Percentiles rank a stretch among this genome's conserved stretches.
phyloP scores from a whole-genome alignment of 2,113 vertebrate genomes.

The Spheniscus mendiculus region DNA sequence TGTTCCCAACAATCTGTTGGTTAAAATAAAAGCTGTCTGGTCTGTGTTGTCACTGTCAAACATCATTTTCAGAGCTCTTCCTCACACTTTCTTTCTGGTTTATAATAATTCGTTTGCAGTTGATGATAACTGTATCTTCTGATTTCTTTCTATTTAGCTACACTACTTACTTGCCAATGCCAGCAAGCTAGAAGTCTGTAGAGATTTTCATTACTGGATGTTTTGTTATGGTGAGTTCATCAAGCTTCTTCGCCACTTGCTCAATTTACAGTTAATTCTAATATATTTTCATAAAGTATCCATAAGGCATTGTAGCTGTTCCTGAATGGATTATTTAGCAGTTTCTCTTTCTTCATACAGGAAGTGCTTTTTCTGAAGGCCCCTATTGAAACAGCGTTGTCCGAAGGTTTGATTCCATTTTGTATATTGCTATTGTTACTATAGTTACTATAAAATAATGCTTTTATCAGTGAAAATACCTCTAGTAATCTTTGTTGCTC shows the following conservation, averaged over 20 bases:
- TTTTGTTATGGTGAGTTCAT: background rate
- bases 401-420: background rate
- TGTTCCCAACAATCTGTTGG: background rate
- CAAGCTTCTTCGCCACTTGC: background rate
- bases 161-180: background rate
- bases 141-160: background rate
- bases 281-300: background rate
- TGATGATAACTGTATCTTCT: background rate
- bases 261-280: background rate
- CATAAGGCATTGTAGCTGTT: background rate
- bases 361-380: background rate
- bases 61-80: background rate
- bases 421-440: background rate
- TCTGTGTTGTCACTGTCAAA: slow-evolving; percentile 8
- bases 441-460: background rate
- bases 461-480: background rate
- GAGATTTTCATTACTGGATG: background rate
- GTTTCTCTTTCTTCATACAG: background rate
- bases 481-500: background rate
- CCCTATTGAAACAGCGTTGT: background rate
- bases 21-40: slow-evolving; percentile 25
- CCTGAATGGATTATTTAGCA: background rate
- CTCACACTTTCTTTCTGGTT: background rate
- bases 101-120: background rate
- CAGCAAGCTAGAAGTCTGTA: background rate